Percentiles rank a stretch among this genome's conserved stretches.
These are phyloP conservation scores for Pluvialis apricaria DNA, from an alignment of 2,113 vertebrate genomes.

Conservation along the genomic window DNA sequence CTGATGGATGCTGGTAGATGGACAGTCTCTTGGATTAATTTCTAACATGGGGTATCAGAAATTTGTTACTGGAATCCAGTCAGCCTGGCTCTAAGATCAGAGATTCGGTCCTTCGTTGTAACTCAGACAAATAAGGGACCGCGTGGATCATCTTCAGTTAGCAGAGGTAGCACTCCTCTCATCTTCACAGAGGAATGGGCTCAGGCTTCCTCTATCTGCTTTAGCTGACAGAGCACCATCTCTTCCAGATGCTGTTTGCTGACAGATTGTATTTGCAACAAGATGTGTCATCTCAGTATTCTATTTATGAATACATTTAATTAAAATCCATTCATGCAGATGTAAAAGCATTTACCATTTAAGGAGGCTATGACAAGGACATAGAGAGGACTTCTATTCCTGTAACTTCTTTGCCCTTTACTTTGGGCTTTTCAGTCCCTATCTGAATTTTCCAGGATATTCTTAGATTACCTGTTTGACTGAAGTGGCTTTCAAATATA, in stretches of 20 bases:
- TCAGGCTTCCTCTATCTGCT: conserved; percentile 28
- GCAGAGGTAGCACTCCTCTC: not conserved
- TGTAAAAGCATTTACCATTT: conserved; percentile 25
- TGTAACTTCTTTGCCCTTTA: not conserved
- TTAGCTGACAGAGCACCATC: conserved; percentile 41
- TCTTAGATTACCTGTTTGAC: conserved; percentile 46
- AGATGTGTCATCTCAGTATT: conserved; percentile 44
- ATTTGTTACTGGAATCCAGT: not conserved
- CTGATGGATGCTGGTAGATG: not conserved
- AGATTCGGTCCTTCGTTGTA: not conserved
- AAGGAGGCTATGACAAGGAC: not conserved
- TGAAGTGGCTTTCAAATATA: conserved; percentile 24
- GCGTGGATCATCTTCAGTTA: not conserved
- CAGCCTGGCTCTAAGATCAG: not conserved
- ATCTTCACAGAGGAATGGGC: not conserved
- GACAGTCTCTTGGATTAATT: not conserved
- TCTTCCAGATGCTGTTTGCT: conserved; percentile 42
- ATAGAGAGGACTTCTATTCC: conserved; percentile 14
- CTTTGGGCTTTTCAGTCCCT: not conserved
- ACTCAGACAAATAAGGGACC: not conserved
- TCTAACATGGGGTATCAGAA: not conserved
- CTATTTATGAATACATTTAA: conserved; percentile 51
- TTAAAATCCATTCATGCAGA: conserved; percentile 56
- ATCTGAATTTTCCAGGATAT: not conserved
- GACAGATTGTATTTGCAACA: conserved; percentile 54